Evolutionary conservation across 1,140 invertebrate species (phyloP).

Genomic region (Chironomus striatipennis): DNA sequence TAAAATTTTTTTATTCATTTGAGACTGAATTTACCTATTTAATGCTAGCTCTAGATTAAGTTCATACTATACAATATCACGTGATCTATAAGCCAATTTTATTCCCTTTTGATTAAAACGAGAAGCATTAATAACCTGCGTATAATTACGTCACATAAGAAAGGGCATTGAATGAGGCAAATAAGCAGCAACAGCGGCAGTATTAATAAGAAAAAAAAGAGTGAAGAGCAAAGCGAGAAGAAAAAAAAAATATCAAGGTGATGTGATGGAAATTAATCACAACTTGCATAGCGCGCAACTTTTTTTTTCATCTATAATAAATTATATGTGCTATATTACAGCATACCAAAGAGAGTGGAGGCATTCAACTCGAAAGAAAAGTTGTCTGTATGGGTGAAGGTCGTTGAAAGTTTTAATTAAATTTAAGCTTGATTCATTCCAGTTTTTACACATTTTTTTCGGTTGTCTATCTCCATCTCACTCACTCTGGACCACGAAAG

Average conservation of each 20-base stretch:
- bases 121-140: background rate
- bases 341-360: background rate
- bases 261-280: constrained; percentile 5
- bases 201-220: too few species aligned
- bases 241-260: background rate
- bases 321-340: background rate
- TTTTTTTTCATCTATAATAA: background rate
- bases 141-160: constrained; percentile 13
- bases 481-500: too few species aligned
- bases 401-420: constrained; percentile 14
- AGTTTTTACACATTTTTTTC: background rate
- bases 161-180: background rate
- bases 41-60: too few species aligned
- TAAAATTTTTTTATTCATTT: too few species aligned
- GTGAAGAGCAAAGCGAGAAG: background rate
- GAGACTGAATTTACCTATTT: too few species aligned
- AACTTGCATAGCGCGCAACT: background rate
- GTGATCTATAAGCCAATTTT: too few species aligned
- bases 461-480: too few species aligned
- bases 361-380: background rate
- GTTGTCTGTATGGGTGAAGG: background rate
- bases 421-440: background rate
- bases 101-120: too few species aligned
- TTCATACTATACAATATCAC: too few species aligned
- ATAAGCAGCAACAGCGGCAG: too few species aligned